Evolutionary conservation across 2,888 invertebrate genomes (phyloP).

Genomic region (Heliconius aoede): DNA sequence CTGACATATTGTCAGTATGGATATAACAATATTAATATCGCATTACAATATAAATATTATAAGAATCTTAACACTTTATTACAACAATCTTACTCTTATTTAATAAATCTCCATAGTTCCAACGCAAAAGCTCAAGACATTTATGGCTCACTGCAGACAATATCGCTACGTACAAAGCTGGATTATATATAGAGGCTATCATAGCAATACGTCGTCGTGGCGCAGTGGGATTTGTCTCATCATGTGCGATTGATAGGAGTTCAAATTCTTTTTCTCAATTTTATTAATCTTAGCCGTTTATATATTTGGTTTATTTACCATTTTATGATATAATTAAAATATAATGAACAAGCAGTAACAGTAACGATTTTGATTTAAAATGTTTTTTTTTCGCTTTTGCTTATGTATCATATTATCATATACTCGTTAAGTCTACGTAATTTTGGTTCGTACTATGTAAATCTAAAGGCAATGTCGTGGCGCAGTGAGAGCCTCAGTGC

Average conservation of each 20-base stretch:
- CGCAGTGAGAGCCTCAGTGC: neutral
- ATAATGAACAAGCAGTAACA: too few species aligned
- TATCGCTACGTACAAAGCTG: neutral
- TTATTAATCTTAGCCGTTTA: neutral
- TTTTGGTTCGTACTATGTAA: neutral
- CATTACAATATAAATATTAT: slow-evolving; percentile 1
- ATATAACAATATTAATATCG: neutral
- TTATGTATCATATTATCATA: too few species aligned
- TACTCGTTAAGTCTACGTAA: neutral
- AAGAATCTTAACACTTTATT: neutral
- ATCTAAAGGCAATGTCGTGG: neutral
- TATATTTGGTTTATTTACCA: neutral
- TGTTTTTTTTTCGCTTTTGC: too few species aligned
- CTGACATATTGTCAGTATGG: neutral
- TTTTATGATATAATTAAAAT: too few species aligned
- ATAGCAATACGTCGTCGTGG: slow-evolving; percentile 3
- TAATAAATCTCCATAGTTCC: slow-evolving; percentile 26
- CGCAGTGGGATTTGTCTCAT: neutral
- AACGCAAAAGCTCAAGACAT: slow-evolving; percentile 16
- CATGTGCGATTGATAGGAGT: neutral
- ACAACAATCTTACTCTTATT: neutral
- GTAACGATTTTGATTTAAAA: too few species aligned
- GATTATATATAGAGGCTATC: slow-evolving; percentile 25
- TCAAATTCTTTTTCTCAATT: neutral
- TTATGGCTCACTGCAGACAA: slow-evolving; percentile 22